A percentile compares a stretch with the other conserved stretches of the same genome.
phyloP scores from a whole-genome alignment of 2,888 invertebrate species.

The Drosophila parthenogenetica region DNA sequence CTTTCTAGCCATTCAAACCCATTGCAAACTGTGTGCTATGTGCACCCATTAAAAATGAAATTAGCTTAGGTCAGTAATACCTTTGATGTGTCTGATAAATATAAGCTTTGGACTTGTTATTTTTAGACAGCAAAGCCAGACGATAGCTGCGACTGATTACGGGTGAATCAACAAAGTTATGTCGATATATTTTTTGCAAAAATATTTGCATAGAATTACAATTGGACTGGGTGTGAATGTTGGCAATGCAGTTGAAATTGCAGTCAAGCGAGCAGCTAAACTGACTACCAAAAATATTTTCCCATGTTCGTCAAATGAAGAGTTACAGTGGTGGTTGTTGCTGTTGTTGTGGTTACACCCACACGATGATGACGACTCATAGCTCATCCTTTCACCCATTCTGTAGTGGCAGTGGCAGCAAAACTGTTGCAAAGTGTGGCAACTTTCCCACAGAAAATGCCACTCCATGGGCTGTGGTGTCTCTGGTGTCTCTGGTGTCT shows the following conservation, averaged over 20 bases:
- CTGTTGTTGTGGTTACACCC: constrained; percentile 44
- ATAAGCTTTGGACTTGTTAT: constrained; percentile 34
- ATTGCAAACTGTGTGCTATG: neutral
- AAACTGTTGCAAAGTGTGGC: constrained; percentile 5
- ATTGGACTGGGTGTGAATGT: constrained; percentile 19
- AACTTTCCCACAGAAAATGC: constrained; percentile 47
- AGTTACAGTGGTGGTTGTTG: constrained; percentile 12
- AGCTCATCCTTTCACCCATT: constrained; percentile 69
- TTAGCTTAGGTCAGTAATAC: constrained; percentile 67
- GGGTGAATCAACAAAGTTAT: constrained; percentile 33
- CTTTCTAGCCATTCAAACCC: neutral
- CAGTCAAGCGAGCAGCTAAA: constrained; percentile 33
- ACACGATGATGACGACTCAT: constrained; percentile 35
- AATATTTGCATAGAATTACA: constrained; percentile 41
- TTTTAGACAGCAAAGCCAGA: constrained; percentile 37
- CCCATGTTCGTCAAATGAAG: constrained; percentile 56
- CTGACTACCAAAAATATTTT: constrained; percentile 43
- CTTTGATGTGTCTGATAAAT: constrained; percentile 33
- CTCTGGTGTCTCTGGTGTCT: constrained; percentile 15
- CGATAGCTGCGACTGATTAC: constrained; percentile 21
- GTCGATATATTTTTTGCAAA: constrained; percentile 34
- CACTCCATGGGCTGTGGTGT: constrained; percentile 13
- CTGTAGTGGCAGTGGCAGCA: constrained; percentile 6
- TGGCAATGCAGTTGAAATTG: constrained; percentile 42
- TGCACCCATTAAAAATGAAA: constrained; percentile 20